These are phyloP conservation scores for Aselliscus stoliczkanus DNA, from an alignment of 2,797 vertebrate genomes.

Conservation along the genomic window DNA sequence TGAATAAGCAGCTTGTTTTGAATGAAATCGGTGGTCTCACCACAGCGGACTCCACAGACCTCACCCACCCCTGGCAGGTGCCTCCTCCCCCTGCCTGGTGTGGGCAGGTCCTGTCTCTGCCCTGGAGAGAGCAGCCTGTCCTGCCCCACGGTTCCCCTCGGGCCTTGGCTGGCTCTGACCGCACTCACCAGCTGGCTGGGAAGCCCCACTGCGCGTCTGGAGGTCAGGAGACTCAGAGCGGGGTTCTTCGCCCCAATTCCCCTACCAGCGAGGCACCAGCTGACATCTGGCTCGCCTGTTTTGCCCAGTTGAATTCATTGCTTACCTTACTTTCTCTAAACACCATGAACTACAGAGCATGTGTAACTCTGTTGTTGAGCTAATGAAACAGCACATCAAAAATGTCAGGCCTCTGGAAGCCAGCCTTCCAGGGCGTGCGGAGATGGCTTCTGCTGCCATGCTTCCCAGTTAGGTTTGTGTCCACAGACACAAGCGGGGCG, in stretches of 20 bases:
- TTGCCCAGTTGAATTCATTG: not conserved
- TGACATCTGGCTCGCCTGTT: not conserved
- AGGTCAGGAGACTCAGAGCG: not conserved
- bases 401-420: not conserved
- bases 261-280: too few relatives aligned
- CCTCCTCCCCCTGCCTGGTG: not conserved
- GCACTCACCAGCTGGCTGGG: too few relatives aligned
- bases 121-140: too few relatives aligned
- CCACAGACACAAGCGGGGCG: not conserved
- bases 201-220: too few relatives aligned
- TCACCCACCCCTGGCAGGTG: fast-evolving
- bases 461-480: not conserved
- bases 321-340: not conserved
- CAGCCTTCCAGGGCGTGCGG: too few relatives aligned
- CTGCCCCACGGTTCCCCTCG: too few relatives aligned
- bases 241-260: too few relatives aligned
- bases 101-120: not conserved
- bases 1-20: constrained; percentile 17
- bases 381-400: not conserved
- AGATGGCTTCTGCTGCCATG: not conserved
- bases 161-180: not conserved
- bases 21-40: not conserved
- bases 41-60: too few relatives aligned
- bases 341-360: not conserved
- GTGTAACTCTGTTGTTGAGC: not conserved